Percentiles rank a stretch among this genome's conserved stretches.
Evolutionary conservation across 1,140 invertebrate species (phyloP).

Genomic region (Pomacea maculata): DNA sequence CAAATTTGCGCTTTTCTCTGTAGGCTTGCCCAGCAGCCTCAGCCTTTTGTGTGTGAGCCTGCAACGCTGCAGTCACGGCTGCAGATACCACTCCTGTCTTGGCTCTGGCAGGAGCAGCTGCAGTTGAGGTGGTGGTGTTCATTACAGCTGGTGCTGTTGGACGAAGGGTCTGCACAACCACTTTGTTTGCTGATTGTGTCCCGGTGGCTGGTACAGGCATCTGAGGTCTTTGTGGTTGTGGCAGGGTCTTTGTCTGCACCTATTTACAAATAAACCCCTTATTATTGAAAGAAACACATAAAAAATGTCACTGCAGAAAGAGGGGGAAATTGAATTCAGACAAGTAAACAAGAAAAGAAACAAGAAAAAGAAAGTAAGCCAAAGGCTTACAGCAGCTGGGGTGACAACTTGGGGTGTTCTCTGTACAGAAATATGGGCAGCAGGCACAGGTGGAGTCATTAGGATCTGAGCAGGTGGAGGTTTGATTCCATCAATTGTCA

Average conservation of each 20-base stretch:
- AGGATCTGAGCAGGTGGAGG: slow-evolving; percentile 72
- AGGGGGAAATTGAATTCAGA: too few relatives aligned
- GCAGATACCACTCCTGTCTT: slow-evolving; percentile 31
- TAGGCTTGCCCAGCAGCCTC: slow-evolving; percentile 29
- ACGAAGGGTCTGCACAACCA: slow-evolving; percentile 3
- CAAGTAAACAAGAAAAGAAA: too few relatives aligned
- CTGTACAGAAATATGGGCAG: not conserved
- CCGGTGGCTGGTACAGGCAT: slow-evolving; percentile 9
- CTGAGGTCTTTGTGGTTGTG: not conserved
- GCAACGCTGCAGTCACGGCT: slow-evolving; percentile 35
- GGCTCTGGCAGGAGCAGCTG: slow-evolving; percentile 12
- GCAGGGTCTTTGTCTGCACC: too few relatives aligned
- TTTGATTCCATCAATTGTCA: slow-evolving; percentile 94
- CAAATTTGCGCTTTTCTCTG: slow-evolving; percentile 60
- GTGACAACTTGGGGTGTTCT: slow-evolving; percentile 18
- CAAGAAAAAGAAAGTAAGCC: not conserved
- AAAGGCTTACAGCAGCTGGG: slow-evolving; percentile 23
- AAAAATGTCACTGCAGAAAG: too few relatives aligned
- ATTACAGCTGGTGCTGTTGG: not conserved
- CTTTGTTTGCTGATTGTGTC: slow-evolving; percentile 14
- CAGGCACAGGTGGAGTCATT: slow-evolving; percentile 20
- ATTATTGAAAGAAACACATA: too few relatives aligned
- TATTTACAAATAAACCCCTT: too few relatives aligned
- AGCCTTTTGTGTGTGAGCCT: slow-evolving; percentile 23
- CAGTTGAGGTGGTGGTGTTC: slow-evolving; percentile 1